Base-by-base conservation (phyloP, 2,113 vertebrate genomes). In the Gobio gobio region DNA sequence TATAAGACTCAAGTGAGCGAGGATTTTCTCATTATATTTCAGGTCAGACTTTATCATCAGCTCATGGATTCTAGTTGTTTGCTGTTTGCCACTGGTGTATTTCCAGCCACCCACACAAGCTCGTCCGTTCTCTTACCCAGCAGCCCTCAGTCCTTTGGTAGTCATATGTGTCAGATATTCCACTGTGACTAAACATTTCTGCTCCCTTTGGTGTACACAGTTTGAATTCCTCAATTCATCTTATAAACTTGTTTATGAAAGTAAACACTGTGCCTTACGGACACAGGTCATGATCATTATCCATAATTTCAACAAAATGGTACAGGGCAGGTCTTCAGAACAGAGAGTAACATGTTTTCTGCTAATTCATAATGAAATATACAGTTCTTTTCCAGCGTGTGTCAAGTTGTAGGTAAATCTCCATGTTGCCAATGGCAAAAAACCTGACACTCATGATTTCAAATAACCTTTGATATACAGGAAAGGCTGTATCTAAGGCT, bases 121-220 rank as follows among this genome's bases (percentile, higher is more conserved):
- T 45, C 20, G 3, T 12, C 26, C 22, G 51, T 45, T 82, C 45
- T 78, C 63, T 74, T 61, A 66, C 58, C 24, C 66, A 81, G 66
- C 66, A 73, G 79, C 61, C 79, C 61, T 63, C n/a, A 29, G 43
- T 29, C 24, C 33, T 70, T 89, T 85, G 74, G 87, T 49, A 79
- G 80, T 70, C 72, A 63, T n/a, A 85, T 13, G 22, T 86, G 76
- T 91, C 86, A 90, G 87, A 92, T 87, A 78, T 92, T 91, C 85
- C 85, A 51, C 81, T n/a, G 20, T 86, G 90, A 90, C 88, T 90
- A 85, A 83, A 87, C 66, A 64, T 70, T 89, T 85, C 77, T 87
- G 79, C 47, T 88, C 61, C 72, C 83, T 85, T 74, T 64, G 82
- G 77, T 82, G 82, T 81, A 84, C 79, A 80, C 86, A 24, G 86